Base-by-base conservation (phyloP, 2,797 vertebrate species). In the Platyrinchus mystaceus region DNA sequence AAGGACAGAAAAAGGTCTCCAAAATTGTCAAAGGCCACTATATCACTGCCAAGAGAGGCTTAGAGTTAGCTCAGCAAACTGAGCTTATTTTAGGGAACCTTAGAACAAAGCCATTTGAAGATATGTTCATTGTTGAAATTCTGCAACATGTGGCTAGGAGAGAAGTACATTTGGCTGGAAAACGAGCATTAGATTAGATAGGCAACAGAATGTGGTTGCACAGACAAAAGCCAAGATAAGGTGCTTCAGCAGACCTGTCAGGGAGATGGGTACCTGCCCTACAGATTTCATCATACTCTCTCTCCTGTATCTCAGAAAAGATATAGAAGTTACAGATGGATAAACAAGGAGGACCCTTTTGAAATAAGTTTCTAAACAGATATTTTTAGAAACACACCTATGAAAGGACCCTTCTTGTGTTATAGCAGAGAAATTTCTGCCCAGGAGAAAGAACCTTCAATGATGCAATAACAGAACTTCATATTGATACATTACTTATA, bases 131-230 rank as follows among this genome's bases (percentile, higher is more conserved):
- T 0, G 0, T 0, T 94, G 68, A 37, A 63, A 56, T 70, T 67
- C 56, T 75, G 32, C 55, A 80, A 9, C 5, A 9, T n/a, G 32
- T 86, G 75, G 8, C 55, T 66, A 50, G 46, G 36, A 53, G 47
- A 17, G 3, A 34, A 83, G 26, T 21, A 21, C 27, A 28, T 80
- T 27, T 43, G 84, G 22, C 69, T 83, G 34, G 56, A 66, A 81
- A 68, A 84, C 0, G 0, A 37, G 27, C 1, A 3, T 32, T 23
- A 1, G 7, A 17, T 17, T 47, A 46, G 43, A n/a, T 0, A 75
- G 71, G 19, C 28, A 79, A 28, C 10, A n/a, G 46, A 37, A 24
- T 2, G 26, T 2, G 24, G 30, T 4, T 8, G 43, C 70, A 37
- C 15, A 50, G 70, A 22, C 18, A 20, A 14, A 76, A 85, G 44